Evolutionary conservation across 2,113 vertebrate genomes (phyloP).

Genomic region (Ia io): DNA sequence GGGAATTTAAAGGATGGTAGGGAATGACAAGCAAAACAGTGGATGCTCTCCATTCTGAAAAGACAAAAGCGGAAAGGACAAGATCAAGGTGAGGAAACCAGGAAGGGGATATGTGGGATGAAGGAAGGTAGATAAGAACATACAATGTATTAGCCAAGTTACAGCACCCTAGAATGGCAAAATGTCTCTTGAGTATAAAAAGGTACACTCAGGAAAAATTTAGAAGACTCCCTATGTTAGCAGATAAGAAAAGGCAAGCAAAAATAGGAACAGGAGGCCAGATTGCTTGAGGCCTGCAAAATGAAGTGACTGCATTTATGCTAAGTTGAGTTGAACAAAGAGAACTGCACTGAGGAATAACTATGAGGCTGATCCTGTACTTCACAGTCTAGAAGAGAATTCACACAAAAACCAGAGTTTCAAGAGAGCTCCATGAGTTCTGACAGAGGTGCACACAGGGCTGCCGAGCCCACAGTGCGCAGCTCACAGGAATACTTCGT

Average conservation of each 20-base stretch:
- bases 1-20: background rate
- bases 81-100: background rate
- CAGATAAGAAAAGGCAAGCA: background rate
- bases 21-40: background rate
- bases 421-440: background rate
- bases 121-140: background rate
- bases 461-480: rapidly evolving
- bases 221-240: background rate
- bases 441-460: rapidly evolving
- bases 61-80: background rate
- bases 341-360: background rate
- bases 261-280: background rate
- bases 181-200: background rate
- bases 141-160: background rate
- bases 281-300: background rate
- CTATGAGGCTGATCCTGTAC: background rate
- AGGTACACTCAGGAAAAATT: background rate
- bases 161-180: background rate
- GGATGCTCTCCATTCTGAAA: background rate
- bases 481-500: background rate
- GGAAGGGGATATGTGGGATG: background rate
- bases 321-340: background rate
- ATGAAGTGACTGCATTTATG: background rate
- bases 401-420: background rate
- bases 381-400: background rate